These are phyloP conservation scores for Lacerta viridis DNA, from an alignment of 2,797 vertebrate species.

Conservation along the genomic window DNA sequence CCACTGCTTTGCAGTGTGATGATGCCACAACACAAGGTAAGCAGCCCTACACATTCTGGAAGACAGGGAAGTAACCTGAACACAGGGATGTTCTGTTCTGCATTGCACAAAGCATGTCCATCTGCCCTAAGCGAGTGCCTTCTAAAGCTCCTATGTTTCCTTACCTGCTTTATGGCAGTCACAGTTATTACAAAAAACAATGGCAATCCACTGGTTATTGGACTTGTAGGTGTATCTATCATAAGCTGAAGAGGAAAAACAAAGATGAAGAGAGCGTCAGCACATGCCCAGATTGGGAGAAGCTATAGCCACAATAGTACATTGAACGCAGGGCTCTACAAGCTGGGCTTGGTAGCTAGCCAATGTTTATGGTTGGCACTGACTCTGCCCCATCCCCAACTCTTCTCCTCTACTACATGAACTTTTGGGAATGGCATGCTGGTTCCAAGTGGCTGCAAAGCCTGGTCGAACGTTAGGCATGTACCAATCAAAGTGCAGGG, in stretches of 20 bases:
- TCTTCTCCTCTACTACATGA: not conserved
- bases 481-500: not conserved
- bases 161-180: conserved; percentile 99
- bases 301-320: not conserved
- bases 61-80: not conserved
- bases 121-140: not conserved
- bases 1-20: not conserved
- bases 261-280: conserved; percentile 49
- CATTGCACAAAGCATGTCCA: not conserved
- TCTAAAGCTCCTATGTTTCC: conserved; percentile 18
- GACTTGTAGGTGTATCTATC: conserved; percentile 99
- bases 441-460: not conserved
- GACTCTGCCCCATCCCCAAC: not conserved
- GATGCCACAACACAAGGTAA: not conserved
- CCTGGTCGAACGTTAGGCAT: not conserved
- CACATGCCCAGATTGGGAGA: conserved; percentile 32
- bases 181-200: conserved; percentile 99
- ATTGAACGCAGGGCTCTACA: not conserved
- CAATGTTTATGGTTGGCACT: not conserved
- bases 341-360: not conserved
- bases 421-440: not conserved
- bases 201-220: conserved; percentile 97
- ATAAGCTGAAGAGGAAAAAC: conserved; percentile 87
- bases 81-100: not conserved
- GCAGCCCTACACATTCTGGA: not conserved